Evolutionary conservation across 1,140 invertebrate species (phyloP), one percentile per base, ranked within the genome.

Genomic region (Papilio helenus): DNA sequence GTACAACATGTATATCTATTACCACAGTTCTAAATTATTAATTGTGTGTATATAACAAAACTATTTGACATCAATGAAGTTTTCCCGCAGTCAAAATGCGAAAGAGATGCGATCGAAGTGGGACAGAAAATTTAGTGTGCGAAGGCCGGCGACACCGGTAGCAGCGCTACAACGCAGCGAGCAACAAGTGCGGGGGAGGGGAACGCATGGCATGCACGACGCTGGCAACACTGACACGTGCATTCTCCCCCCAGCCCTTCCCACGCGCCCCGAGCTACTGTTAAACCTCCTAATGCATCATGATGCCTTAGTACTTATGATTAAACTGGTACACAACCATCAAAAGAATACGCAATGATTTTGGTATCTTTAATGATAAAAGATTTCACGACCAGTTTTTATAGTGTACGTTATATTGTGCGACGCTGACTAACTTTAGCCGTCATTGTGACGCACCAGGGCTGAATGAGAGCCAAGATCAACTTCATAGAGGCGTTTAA

Each of bases 111-210:
- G 65, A 68, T 82, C 68, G 74, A 74, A 80, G 72, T 20, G 68
- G 76, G 49, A 79, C 76, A 78, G 73, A 16, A 72, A 68, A 44
- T 72, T 42, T 73, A 77, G 51, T 49, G 77, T 77, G 79, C 79
- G 82, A 76, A 83, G 80, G 81, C 81, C 76, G 81, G 82, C 76
- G 79, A 65, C 85, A 81, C 80, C 79, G 79, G 81, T 76, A 83
- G 81, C 65, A 49, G 82, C 80, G 80, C 81, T 80, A 77, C 83
- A 81, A 82, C 83, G 87, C 83, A 83, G 84, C 81, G 87, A 85
- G 90, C 91, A 94, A 92, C 92, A 93, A 93, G 92, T 92, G 89
- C 86, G 89, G 86, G 86, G 85, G 88, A 83, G 85, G 83, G 84
- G 87, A 87, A 87, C 86, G 90, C 87, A 87, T 89, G 88, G 88